Base-by-base conservation (phyloP, 2,113 vertebrate genomes). In the Synchiropus splendidus region DNA sequence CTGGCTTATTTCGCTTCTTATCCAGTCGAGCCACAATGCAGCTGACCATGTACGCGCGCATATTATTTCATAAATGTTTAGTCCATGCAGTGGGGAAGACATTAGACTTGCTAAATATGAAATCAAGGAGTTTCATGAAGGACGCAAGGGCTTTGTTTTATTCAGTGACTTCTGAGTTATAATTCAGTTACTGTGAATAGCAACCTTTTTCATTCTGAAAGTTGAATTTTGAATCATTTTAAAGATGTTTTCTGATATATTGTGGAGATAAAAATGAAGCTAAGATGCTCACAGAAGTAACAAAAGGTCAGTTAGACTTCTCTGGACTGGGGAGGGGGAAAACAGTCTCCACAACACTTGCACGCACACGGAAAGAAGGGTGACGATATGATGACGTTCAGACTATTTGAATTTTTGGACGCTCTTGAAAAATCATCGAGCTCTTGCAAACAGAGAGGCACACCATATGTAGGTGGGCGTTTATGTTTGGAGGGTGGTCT, bases 1-100 rank as follows among this genome's bases (percentile, higher is more conserved):
- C 44, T 9, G 66, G 68, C 64, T 78, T 80, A 72, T 72, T 75
- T 73, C 18, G 31, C 60, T 65, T 75, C 66, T 63, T 39, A 77
- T 76, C 59, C 62, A 54, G 71, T 69, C 70, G 51, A 36, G n/a
- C 45, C 63, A 64, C 65, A 70, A 62, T 5, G 18, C 70, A 72
- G 75, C 66, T 75, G 51, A 35, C 61, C 51, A 56, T 27, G 39
- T 16, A 27, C 53, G 52, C 65, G 53, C 60, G 48, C 48, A 57
- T 65, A 72, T 74, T 81, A 77, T 48, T 72, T 54, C 34, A 65
- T 56, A 67, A 73, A 77, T 69, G 61, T 65, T 48, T 48, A 38
- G 67, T 54, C 63, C 55, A 51, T 48, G 45, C 47, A 51, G 43
- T 47, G 13, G 18, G 14, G 9, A 13, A 34, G 12, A 53, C 9